Evolutionary conservation across 2,113 vertebrate species (phyloP), one percentile per base, ranked within the genome.

Genomic region (Phainopepla nitens): DNA sequence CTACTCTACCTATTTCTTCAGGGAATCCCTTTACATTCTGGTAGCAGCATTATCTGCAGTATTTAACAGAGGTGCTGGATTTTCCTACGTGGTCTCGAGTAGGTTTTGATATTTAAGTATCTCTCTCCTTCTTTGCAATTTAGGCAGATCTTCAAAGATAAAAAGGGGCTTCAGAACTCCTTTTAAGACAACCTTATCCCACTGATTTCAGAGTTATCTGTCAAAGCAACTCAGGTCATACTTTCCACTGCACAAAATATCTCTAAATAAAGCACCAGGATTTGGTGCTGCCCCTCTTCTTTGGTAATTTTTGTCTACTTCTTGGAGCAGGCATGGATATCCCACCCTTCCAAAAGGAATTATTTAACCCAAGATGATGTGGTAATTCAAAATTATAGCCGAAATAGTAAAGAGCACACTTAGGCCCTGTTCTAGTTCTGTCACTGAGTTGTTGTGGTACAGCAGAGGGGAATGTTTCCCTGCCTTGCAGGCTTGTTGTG

Each of bases 401-500:
- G 47, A 62, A 47, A 42, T 29, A 39, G 3, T 10, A 71, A 83
- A 61, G 41, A 78, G 15, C 18, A 92, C 69, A 41, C 33, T 56
- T 45, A 53, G 49, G 18, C 15, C 5, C 66, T 76, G 68, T n/a
- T 81, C 82, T 73, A 62, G 17, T 88, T 96, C 68, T 92, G 76
- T 88, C 68, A 80, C 51, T 2, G 4, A 68, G 35, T 54, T 70
- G 62, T 44, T 71, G 58, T 84, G 77, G 49, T 51, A 23, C 22
- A 60, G 75, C n/a, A 89, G 72, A 90, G 20, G 41, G 77, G 42
- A 66, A 71, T 18, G 18, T 66, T 95, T 92, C 90, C 47, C 54
- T 90, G 61, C 87, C 80, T 94, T 51, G 71, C 64, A 83, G 92
- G 42, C 64, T 83, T 75, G 71, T 96, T 90, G 49, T 70, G 82